Evolutionary conservation across 2,113 vertebrate species (phyloP).

Genomic region (Hiodon tergisus): DNA sequence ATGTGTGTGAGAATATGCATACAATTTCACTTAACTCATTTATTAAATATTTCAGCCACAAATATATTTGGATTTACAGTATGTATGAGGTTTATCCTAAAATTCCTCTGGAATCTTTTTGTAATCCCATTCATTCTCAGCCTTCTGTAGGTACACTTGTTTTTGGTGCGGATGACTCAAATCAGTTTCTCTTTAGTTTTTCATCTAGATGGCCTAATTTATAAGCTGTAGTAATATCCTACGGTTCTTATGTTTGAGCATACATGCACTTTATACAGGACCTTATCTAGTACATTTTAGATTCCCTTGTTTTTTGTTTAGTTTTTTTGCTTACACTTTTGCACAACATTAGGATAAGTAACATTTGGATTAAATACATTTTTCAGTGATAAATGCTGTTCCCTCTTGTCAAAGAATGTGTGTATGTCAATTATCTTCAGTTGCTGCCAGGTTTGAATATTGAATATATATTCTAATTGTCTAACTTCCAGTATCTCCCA

Average conservation of each 20-base stretch:
- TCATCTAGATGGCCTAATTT: too few relatives aligned
- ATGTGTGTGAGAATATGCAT: neutral
- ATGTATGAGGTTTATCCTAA: neutral
- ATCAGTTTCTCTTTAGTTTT: too few relatives aligned
- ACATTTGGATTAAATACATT: neutral
- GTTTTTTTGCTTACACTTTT: neutral
- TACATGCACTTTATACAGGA: too few relatives aligned
- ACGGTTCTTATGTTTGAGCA: too few relatives aligned
- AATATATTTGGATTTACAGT: constrained; percentile 2
- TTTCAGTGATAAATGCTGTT: neutral
- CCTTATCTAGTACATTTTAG: too few relatives aligned
- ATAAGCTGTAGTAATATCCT: too few relatives aligned
- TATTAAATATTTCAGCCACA: neutral
- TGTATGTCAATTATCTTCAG: neutral
- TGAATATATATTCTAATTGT: neutral
- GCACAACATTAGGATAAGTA: neutral
- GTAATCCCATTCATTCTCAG: neutral
- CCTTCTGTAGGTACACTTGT: too few relatives aligned
- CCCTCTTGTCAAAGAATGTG: neutral
- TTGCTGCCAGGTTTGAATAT: neutral
- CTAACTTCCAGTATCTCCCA: neutral
- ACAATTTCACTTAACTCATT: neutral
- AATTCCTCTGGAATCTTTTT: constrained; percentile 7
- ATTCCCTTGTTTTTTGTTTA: neutral
- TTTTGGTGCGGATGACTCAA: too few relatives aligned